Base-by-base conservation (phyloP, 2,797 vertebrate species). In the Xyrichtys novacula region DNA sequence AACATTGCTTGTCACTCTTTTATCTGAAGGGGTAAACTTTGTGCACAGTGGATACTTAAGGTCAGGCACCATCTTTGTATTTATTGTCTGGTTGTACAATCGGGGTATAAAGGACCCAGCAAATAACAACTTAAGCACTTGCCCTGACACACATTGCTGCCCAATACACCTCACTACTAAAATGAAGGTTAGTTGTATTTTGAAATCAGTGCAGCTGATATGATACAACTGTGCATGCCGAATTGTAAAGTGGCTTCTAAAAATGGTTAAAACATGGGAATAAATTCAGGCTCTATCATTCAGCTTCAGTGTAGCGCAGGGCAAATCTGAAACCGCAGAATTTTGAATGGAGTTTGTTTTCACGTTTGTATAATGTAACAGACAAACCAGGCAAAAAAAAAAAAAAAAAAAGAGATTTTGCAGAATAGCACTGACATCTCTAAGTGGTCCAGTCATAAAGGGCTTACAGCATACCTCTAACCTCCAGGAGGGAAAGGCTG, bases 401-500 rank as follows among this genome's bases (percentile, higher is more conserved):
- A 7, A n/a, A n/a, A n/a, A n/a, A n/a, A n/a, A n/a, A n/a, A 46
- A 46, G 25, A 7, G 14, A 38, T 5, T 16, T 34, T 10, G 43
- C 19, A 19, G 49, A 12, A n/a, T 0, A 6, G 8, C 40, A 42
- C 1, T 16, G 9, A 5, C 28, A 40, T 34, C 20, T 62, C 6
- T 20, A 14, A 14, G 4, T 1, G 40, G 39, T n/a, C n/a, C n/a
- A n/a, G n/a, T 34, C 4, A 29, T 11, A 40, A 42, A 48, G 77
- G 20, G 80, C 46, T 80, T 71, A 59, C 78, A 84, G 80, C 93
- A 87, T 94, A 95, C 94, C 94, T 95, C 91, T 70, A 83, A 68
- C 55, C 89, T 94, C 94, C 94, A 89, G 82, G 86, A 88, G 74
- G 94, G 92, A 39, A 91, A 86, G 31, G 93, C 92, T 26, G 91